These are phyloP conservation scores for Pluvianellus socialis DNA, from an alignment of 2,113 vertebrate species.

Conservation along the genomic window DNA sequence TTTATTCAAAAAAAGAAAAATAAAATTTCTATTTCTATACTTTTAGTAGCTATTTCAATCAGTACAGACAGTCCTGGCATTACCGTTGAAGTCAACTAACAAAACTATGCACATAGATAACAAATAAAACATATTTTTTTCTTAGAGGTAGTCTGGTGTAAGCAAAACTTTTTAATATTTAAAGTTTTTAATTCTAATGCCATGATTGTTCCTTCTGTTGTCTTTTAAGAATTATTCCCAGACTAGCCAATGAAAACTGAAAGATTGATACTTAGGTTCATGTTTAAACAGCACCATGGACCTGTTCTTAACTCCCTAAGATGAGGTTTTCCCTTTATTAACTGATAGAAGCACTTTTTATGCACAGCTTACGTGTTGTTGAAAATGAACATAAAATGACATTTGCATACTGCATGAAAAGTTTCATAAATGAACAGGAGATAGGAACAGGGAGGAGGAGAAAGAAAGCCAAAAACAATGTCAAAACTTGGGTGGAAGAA, in stretches of 20 bases:
- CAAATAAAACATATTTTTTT: neutral
- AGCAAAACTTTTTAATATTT: neutral
- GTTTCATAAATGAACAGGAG: neutral
- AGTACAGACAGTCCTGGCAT: neutral
- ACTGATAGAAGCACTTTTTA: neutral
- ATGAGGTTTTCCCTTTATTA: neutral
- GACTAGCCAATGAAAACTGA: neutral
- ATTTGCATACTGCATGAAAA: neutral
- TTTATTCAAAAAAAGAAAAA: neutral
- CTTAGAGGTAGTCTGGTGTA: neutral
- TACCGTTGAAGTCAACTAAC: neutral
- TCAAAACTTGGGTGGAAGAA: neutral
- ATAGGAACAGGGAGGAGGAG: neutral
- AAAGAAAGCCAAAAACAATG: rapidly evolving
- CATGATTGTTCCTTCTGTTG: neutral
- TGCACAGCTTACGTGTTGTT: neutral
- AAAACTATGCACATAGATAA: neutral
- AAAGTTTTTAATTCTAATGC: neutral
- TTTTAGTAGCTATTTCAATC: neutral
- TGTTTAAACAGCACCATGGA: neutral
- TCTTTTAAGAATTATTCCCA: neutral
- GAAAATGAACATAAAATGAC: neutral
- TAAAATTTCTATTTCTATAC: neutral
- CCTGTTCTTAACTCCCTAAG: neutral
- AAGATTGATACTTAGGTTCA: neutral